phyloP scores from a whole-genome alignment of 2,113 vertebrate species.

The Isichthys henryi region DNA sequence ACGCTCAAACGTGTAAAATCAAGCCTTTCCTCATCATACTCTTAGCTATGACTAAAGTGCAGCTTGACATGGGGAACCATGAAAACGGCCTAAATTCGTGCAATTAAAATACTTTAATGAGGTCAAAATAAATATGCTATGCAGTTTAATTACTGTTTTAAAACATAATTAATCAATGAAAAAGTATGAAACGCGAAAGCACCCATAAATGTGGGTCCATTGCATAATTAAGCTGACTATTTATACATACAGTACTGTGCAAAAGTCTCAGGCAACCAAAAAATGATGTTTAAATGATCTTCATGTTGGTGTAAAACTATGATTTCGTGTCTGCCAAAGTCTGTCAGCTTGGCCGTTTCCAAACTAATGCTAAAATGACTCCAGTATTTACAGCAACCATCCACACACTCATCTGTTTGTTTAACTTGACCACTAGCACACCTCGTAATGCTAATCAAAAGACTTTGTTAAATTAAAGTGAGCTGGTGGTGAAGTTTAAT shows the following conservation, averaged over 20 bases:
- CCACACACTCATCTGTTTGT: background rate
- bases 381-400: background rate
- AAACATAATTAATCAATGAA: background rate
- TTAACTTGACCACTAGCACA: background rate
- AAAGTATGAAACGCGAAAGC: background rate
- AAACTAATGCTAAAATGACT: background rate
- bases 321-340: background rate
- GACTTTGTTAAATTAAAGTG: background rate
- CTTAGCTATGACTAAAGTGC: background rate
- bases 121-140: background rate
- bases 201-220: background rate
- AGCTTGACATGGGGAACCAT: background rate
- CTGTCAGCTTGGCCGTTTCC: background rate
- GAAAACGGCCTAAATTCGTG: background rate
- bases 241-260: background rate
- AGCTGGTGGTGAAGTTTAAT: background rate
- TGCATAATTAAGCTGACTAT: background rate
- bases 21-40: background rate
- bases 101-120: background rate
- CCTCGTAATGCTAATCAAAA: background rate
- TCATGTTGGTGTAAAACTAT: background rate
- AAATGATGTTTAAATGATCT: background rate
- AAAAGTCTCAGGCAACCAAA: background rate
- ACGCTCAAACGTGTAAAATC: background rate
- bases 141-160: background rate